A percentile compares a stretch with the other conserved stretches of the same genome.
Conservation (phyloP, 2,113 vertebrate species). For the Dunckerocampus dactyliophorus region DNA sequence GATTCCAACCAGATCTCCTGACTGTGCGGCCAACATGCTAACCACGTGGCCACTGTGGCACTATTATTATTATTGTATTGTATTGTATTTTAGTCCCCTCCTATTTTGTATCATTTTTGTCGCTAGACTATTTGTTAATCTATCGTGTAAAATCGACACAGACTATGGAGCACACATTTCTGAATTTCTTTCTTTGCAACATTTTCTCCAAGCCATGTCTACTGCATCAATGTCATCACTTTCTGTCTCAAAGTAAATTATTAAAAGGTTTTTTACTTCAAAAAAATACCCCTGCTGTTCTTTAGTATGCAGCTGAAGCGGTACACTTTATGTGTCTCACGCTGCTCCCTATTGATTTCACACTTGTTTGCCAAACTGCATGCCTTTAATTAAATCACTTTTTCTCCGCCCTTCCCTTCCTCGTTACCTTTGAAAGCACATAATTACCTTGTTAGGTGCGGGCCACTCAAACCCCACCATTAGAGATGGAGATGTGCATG, state of each 20-base stretch:
- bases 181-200: slow-evolving; percentile 8
- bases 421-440: slow-evolving; percentile 35
- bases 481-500: slow-evolving; percentile 22
- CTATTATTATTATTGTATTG: neutral
- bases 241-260: slow-evolving; percentile 30
- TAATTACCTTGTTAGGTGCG: slow-evolving; percentile 48
- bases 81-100: too few relatives aligned
- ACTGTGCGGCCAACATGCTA: too few relatives aligned
- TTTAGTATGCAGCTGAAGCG: slow-evolving; percentile 23
- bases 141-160: neutral
- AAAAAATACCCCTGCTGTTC: slow-evolving; percentile 7
- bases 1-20: too few relatives aligned
- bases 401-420: slow-evolving; percentile 1
- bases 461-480: slow-evolving; percentile 26
- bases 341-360: slow-evolving; percentile 52
- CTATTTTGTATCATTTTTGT: too few relatives aligned
- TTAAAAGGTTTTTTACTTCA: slow-evolving; percentile 26
- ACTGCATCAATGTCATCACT: slow-evolving; percentile 5
- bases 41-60: too few relatives aligned
- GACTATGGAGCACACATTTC: neutral
- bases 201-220: slow-evolving; percentile 5
- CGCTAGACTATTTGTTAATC: neutral
- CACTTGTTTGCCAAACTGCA: slow-evolving; percentile 54
- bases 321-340: slow-evolving; percentile 24
- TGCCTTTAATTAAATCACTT: slow-evolving; percentile 27